Evolutionary conservation across 2,888 invertebrate species (phyloP), one percentile per base, ranked within the genome.

Genomic region (Drosophila paucipuncta): DNA sequence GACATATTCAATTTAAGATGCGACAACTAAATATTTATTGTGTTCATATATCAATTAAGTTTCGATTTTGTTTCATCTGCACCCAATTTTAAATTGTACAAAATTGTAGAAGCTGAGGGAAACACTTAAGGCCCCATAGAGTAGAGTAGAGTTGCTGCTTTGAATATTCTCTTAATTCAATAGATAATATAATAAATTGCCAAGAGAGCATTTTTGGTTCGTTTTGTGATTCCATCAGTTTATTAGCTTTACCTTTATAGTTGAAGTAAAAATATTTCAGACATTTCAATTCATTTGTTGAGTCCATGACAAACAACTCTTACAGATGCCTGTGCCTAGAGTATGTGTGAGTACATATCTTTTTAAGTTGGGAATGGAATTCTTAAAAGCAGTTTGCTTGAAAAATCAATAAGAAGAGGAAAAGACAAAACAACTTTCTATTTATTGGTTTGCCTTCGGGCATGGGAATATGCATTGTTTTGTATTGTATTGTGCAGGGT

Each of bases 1-100:
- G 47, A 33, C 31, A 41, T 50, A 50, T 55, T 68, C 41, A 41
- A 49, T 73, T 72, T 43, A 60, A 39, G 35, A 54, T 72, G 37
- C 18, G 39, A 25, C 13, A 25, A 43, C 16, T 28, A 39, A 54
- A 30, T 37, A 69, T 69, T 60, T 67, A 59, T 66, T 43, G 52
- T 53, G 37, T 28, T 53, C 47, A 41, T 43, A 33, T 30, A 13
- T 9, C 58, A 58, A 58, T 58, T 43, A 25, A 43, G 31, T 16
- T 18, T 4, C 13, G 6, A 22, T 47, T 47, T 47, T 22, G 13
- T 47, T 13, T 13, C 47, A 22, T 13, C 22, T 47, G 4, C 47
- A 16, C 4, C 13, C 16, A 22, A 13, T 11, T 43, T 43, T n/a
- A 2, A 11, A 43, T n/a, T n/a, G n/a, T 41, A 10, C 9, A 41